Evolutionary conservation across 1,140 invertebrate species (phyloP), one percentile per base, ranked within the genome.

Genomic region (Cotesia glomerata): DNA sequence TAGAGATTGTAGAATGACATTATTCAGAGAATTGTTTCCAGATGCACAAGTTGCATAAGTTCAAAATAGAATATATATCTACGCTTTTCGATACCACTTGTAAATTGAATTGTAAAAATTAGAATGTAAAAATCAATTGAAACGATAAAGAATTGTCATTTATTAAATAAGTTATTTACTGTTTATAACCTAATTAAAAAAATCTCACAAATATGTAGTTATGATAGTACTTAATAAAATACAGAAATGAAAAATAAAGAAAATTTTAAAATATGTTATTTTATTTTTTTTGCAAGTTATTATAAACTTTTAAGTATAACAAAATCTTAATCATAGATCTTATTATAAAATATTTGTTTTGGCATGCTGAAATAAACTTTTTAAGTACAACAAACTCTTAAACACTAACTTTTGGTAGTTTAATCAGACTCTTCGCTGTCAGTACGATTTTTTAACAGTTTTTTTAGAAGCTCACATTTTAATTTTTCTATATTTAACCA

Each of bases 11-110:
- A 54, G 52, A 54, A 54, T 54, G 52, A 9, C 5, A 54, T 54
- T 18, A 54, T 54, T 54, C 52, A 54, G 52, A 54, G 52, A 54
- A 54, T 54, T 14, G 52, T 54, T 54, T 54, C 52, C 52, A 54
- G 52, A 54, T 39, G 16, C 52, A 16, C 13, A 54, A 54, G 52
- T 54, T 54, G 52, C 52, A 54, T 54, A 54, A 18, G n/a, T 54
- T 14, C 16, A 18, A 54, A 54, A n/a, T n/a, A 54, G 13, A 54
- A 14, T 7, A 54, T 54, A 13, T 54, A n/a, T 54, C 52, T 14
- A 54, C n/a, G 5, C 13, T 54, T 14, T 54, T 9, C n/a, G 52
- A 54, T 54, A 18, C 52, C 16, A 18, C 2, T 14, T 54, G 52
- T 18, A 14, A 7, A 54, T 54, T 54, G 52, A 18, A 54, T 8